Evolutionary conservation across 1,140 invertebrate genomes (phyloP).

Genomic region (Lordiphosa stackelbergi): DNA sequence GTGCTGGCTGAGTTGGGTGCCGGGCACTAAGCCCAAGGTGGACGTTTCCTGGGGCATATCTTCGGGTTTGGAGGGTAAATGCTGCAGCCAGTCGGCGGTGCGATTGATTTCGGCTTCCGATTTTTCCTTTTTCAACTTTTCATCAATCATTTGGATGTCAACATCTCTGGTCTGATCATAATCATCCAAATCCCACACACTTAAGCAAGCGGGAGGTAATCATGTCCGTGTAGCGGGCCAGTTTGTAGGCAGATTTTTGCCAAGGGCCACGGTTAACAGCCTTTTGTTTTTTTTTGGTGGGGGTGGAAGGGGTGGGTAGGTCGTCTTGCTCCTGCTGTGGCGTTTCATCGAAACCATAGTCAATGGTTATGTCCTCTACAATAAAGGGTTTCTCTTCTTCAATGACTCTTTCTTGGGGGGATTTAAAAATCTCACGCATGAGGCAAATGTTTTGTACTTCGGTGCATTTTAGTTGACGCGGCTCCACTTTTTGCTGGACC

Average conservation of each 20-base stretch:
- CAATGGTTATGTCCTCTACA: conserved; percentile 39
- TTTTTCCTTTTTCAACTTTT: conserved; percentile 23
- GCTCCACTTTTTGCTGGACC: conserved; percentile 13
- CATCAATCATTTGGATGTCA: conserved; percentile 44
- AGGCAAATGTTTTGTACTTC: conserved; percentile 22
- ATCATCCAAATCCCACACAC: conserved; percentile 58
- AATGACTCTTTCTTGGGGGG: not conserved
- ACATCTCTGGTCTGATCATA: conserved; percentile 45
- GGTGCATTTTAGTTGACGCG: conserved; percentile 22
- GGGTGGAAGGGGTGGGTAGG: too few species aligned
- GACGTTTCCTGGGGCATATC: not conserved
- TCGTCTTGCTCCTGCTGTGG: not conserved
- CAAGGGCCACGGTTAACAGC: conserved; percentile 44
- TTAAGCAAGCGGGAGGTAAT: conserved; percentile 30
- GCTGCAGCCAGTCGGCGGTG: conserved; percentile 37
- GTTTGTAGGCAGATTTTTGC: conserved; percentile 50
- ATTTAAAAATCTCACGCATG: conserved; percentile 36
- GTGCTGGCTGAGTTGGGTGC: conserved; percentile 34
- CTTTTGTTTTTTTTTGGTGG: conserved; percentile 20
- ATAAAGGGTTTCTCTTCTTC: conserved; percentile 32
- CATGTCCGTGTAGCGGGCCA: conserved; percentile 33
- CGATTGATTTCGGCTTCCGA: conserved; percentile 3
- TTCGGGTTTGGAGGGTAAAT: conserved; percentile 9
- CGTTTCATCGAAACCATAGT: conserved; percentile 38
- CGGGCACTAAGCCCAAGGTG: conserved; percentile 39